phyloP scores from a whole-genome alignment of 2,113 vertebrate genomes.

The Poicephalus meyeri region DNA sequence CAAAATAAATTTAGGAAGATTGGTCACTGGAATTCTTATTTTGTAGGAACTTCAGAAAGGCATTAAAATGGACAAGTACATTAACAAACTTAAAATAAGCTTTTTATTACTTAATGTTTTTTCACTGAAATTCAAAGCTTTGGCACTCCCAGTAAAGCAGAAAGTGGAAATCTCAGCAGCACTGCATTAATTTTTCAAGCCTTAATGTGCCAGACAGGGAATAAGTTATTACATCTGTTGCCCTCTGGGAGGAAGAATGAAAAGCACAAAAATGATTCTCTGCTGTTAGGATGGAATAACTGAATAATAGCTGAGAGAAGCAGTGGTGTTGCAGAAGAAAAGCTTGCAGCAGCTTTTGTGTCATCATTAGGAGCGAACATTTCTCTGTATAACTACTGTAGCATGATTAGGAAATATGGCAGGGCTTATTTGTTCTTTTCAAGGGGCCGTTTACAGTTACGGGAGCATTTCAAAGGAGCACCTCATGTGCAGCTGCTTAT shows the following conservation, averaged over 20 bases:
- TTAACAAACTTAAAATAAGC: constrained; percentile 72
- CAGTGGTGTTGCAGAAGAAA: neutral
- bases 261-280: constrained; percentile 63
- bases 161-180: constrained; percentile 58
- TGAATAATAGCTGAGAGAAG: constrained; percentile 67
- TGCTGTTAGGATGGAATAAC: constrained; percentile 39
- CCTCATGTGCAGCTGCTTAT: neutral
- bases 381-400: constrained; percentile 43
- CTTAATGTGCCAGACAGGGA: constrained; percentile 71
- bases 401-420: constrained; percentile 56
- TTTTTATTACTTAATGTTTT: constrained; percentile 69
- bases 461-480: constrained; percentile 23
- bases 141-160: constrained; percentile 48
- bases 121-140: constrained; percentile 63
- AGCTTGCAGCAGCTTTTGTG: constrained; percentile 68
- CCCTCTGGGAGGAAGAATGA: constrained; percentile 73
- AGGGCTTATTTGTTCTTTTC: constrained; percentile 62
- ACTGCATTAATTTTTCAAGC: constrained; percentile 72
- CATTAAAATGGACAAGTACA: constrained; percentile 63
- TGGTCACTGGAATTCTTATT: constrained; percentile 27
- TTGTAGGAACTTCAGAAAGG: neutral
- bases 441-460: constrained; percentile 52
- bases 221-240: constrained; percentile 74
- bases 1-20: neutral
- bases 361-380: constrained; percentile 50